Evolutionary conservation across 1,140 invertebrate genomes (phyloP), one percentile per base, ranked within the genome.

Genomic region (Bombus pascuorum): DNA sequence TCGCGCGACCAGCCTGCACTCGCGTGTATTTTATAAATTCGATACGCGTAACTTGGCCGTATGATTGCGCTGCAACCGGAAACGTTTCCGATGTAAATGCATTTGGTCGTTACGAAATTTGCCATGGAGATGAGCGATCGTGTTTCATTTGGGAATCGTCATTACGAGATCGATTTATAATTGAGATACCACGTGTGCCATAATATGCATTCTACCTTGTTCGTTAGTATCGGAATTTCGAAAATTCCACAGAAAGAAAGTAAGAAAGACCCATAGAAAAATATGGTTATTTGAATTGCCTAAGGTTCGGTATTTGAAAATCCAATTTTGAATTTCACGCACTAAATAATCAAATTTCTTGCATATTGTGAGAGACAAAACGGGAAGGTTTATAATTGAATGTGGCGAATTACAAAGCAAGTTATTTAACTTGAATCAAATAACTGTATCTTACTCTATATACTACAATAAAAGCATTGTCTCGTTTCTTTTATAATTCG

Each of bases 21-120:
- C 22, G 32, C 59, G 12, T 68, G 85, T 62, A 74, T 83, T 87
- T 87, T 83, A 74, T 47, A 68, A 57, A 87, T 78, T 74, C 84
- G 74, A 71, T 44, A 28, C 59, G 47, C 39, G 62, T 47, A 66
- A 76, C 72, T 86, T 80, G 42, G 73, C n/a, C 73, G 73, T 10
- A 12, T 74, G 44, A 74, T 34, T 34, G 3, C n/a, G 12, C 39
- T 47, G 78, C 47, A 53, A 81, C 44, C 18, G 66, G 37, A 81
- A 81, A 80, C 65, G 65, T 70, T 68, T 79, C 42, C 77, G 62
- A 80, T 80, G 65, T 59, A 71, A 68, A 80, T 32, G 65, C 78
- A n/a, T 80, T 44, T 37, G 42, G 22, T 87, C 80, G 62, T 88
- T 83, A 53, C 74, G 68, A 88, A 70, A 83, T 72, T 44, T 10